These are phyloP conservation scores for Speoplatyrhinus poulsoni DNA, from an alignment of 2,113 vertebrate species.

Conservation along the genomic window DNA sequence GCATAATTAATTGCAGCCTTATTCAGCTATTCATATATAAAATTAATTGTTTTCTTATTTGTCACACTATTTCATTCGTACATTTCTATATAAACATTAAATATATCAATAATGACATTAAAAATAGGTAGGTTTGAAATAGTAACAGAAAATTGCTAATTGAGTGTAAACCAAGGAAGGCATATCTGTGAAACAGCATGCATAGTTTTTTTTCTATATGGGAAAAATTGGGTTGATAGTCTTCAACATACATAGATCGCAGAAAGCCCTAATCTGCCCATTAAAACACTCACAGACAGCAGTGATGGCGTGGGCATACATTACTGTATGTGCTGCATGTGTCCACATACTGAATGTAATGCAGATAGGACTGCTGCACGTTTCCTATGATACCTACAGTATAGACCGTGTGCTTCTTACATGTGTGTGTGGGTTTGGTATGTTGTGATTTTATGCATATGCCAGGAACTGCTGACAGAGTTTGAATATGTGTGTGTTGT, in stretches of 20 bases:
- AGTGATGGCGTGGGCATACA: background rate
- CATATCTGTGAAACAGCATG: conserved; percentile 38
- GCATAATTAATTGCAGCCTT: too few species aligned
- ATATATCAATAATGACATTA: background rate
- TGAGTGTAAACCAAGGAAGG: conserved; percentile 30
- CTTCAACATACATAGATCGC: conserved; percentile 33
- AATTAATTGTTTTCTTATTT: background rate
- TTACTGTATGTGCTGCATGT: conserved; percentile 12
- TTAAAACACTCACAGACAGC: conserved; percentile 58
- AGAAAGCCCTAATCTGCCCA: conserved; percentile 55
- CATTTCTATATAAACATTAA: too few species aligned
- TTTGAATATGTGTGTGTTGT: conserved; percentile 2
- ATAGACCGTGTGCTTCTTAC: conserved; percentile 32
- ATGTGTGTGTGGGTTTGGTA: conserved; percentile 27
- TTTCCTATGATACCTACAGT: conserved; percentile 58
- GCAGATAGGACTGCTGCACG: conserved; percentile 36
- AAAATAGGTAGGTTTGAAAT: background rate
- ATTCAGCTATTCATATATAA: too few species aligned
- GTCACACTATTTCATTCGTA: background rate
- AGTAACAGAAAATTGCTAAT: background rate
- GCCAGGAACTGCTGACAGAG: conserved; percentile 63
- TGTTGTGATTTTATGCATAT: conserved; percentile 66
- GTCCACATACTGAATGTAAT: background rate
- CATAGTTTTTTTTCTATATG: conserved; percentile 25
- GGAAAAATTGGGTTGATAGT: conserved; percentile 52